phyloP scores from a whole-genome alignment of 1,140 invertebrate species.

The Hycleus phaleratus region DNA sequence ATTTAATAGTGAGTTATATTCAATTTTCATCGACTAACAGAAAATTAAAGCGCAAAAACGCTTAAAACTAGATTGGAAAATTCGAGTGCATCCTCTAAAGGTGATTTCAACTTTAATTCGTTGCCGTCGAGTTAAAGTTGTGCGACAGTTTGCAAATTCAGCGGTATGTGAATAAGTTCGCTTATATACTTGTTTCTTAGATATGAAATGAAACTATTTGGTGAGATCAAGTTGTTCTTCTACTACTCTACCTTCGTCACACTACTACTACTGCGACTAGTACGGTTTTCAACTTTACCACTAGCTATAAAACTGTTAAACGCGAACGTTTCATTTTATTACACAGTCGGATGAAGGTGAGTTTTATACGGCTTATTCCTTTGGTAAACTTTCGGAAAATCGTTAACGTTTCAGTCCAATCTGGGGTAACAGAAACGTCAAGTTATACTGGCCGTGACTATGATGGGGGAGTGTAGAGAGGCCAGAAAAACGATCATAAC shows the following conservation, averaged over 20 bases:
- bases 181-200: slow-evolving; percentile 1
- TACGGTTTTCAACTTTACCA: too few species aligned
- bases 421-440: slow-evolving; percentile 1
- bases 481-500: not conserved
- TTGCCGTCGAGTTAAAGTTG: slow-evolving; percentile 3
- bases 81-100: too few species aligned
- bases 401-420: slow-evolving; percentile 8
- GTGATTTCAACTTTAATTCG: slow-evolving; percentile 1
- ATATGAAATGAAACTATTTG: slow-evolving; percentile 14
- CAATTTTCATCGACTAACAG: too few species aligned
- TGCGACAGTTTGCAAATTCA: slow-evolving; percentile 26
- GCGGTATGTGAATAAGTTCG: slow-evolving; percentile 28
- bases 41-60: too few species aligned
- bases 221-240: slow-evolving; percentile 10
- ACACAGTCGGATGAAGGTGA: slow-evolving; percentile 22
- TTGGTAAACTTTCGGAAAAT: slow-evolving; percentile 14
- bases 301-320: slow-evolving; percentile 27
- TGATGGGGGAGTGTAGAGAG: not conserved
- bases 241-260: not conserved
- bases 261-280: not conserved
- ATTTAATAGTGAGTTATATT: too few species aligned
- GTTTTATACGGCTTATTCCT: slow-evolving; percentile 19
- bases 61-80: too few species aligned
- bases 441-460: not conserved
- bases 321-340: slow-evolving; percentile 26